These are phyloP conservation scores for Byasa hedistus DNA, from an alignment of 2,888 invertebrate genomes.

Conservation along the genomic window DNA sequence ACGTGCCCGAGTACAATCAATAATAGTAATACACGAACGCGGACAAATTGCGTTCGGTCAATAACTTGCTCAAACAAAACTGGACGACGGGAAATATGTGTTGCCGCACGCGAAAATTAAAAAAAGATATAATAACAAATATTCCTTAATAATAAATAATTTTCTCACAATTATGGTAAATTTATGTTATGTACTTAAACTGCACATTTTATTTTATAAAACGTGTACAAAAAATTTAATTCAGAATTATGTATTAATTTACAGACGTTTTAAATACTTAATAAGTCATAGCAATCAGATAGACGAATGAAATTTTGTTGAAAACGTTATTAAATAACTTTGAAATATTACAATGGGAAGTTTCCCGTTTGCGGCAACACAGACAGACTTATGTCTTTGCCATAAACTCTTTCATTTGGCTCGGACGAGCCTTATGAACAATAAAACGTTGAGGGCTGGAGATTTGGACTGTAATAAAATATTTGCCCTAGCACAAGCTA, in stretches of 20 bases:
- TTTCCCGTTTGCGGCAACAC: conserved; percentile 64
- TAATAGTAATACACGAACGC: conserved; percentile 76
- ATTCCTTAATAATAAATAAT: background rate
- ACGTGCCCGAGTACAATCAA: conserved; percentile 75
- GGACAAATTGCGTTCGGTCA: conserved; percentile 71
- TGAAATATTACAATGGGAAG: conserved; percentile 44
- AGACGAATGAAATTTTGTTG: background rate
- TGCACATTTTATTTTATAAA: no score
- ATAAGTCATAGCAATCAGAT: background rate
- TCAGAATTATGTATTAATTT: background rate
- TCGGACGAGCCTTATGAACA: conserved; percentile 80
- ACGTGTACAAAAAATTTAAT: background rate
- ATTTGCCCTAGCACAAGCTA: conserved; percentile 79
- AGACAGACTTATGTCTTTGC: conserved; percentile 71
- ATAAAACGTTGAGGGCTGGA: conserved; percentile 79
- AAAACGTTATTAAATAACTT: conserved; percentile 26
- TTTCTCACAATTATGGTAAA: background rate
- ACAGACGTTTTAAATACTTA: background rate
- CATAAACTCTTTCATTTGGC: conserved; percentile 81
- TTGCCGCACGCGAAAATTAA: conserved; percentile 44
- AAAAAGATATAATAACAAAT: background rate
- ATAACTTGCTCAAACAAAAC: conserved; percentile 75
- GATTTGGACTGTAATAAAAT: conserved; percentile 80
- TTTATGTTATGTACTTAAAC: background rate
- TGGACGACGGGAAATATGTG: conserved; percentile 42